Percentiles rank a stretch among this genome's conserved stretches.
These are phyloP conservation scores for Clivina fossor DNA, from an alignment of 2,888 invertebrate species.

Conservation along the genomic window DNA sequence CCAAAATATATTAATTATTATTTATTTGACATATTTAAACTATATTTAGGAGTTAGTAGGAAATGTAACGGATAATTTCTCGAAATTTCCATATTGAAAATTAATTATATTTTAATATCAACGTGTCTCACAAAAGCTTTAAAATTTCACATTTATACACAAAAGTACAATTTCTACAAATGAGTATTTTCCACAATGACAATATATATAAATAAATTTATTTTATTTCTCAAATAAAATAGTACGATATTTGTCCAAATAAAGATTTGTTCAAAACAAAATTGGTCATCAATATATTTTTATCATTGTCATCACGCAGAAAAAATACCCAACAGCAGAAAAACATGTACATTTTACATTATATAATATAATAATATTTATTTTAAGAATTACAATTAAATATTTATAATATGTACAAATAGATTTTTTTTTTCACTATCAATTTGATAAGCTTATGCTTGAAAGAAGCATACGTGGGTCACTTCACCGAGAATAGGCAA, in stretches of 20 bases:
- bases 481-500: conserved; percentile 16
- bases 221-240: too few species aligned
- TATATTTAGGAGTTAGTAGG: neutral
- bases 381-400: conserved; percentile 34
- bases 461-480: conserved; percentile 22
- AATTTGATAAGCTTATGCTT: conserved; percentile 24
- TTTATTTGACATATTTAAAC: neutral
- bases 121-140: conserved; percentile 55
- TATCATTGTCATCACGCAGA: conserved; percentile 14
- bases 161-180: conserved; percentile 27
- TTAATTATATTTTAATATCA: conserved; percentile 50
- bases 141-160: conserved; percentile 34
- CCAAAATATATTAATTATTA: neutral
- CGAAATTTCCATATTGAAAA: conserved; percentile 52
- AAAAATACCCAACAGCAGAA: conserved; percentile 21
- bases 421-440: conserved; percentile 28
- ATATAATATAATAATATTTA: conserved; percentile 32
- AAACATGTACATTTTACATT: conserved; percentile 32
- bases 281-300: conserved; percentile 5
- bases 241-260: too few species aligned
- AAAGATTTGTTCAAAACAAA: too few species aligned
- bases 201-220: neutral
- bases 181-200: conserved; percentile 42
- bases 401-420: conserved; percentile 37
- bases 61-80: conserved; percentile 12